phyloP scores from a whole-genome alignment of 2,797 vertebrate species.

The Anguilla marmorata region DNA sequence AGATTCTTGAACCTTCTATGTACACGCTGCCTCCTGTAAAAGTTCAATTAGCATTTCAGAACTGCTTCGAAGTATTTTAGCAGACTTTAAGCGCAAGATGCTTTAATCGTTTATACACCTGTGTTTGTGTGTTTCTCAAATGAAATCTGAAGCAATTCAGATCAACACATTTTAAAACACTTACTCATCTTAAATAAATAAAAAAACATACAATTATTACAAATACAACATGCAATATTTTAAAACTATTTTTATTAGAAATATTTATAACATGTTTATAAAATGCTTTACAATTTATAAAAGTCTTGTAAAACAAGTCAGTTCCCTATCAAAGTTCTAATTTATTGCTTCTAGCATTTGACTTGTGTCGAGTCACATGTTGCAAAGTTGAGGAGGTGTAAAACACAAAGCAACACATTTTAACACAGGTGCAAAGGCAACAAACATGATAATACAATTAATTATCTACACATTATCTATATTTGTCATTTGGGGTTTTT shows the following conservation, averaged over 20 bases:
- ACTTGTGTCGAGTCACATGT: neutral
- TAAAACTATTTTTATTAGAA: constrained; percentile 70
- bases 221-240: constrained; percentile 36
- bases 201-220: neutral
- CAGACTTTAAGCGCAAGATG: neutral
- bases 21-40: neutral
- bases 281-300: constrained; percentile 63
- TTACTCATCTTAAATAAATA: neutral
- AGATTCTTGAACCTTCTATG: neutral
- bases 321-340: constrained; percentile 47
- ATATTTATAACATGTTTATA: constrained; percentile 60
- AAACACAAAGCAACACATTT: constrained; percentile 5
- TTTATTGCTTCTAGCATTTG: constrained; percentile 32
- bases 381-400: neutral
- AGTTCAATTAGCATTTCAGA: neutral
- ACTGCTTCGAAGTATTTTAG: neutral
- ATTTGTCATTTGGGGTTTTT: neutral
- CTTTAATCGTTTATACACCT: neutral
- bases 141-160: neutral
- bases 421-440: neutral
- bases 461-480: neutral
- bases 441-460: neutral
- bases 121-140: neutral
- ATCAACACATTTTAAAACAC: neutral
- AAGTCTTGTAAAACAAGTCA: constrained; percentile 51